Base-by-base conservation (phyloP, 2,797 vertebrate species). In the Centropyge bicolor region DNA sequence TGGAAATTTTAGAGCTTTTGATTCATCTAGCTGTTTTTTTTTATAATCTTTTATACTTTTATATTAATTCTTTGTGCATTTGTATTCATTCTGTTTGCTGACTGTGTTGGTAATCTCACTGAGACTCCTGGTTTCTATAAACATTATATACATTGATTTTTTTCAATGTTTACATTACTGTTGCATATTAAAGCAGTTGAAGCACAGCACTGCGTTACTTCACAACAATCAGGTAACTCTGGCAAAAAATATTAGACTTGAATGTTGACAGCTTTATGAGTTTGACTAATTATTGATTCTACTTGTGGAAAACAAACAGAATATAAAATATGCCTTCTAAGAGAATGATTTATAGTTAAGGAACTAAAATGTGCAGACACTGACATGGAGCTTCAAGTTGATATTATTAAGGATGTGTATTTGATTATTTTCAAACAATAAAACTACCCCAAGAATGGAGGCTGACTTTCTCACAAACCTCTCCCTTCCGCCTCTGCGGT, bases 401-500 rank as follows among this genome's bases (percentile, higher is more conserved):
- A 60, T 22, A 17, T 51, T n/a, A 54, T 41, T 24, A 36, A 27
- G 10, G n/a, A 70, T 45, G 8, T 55, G 45, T 20, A 9, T 12
- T 10, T 36, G 6, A 46, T 43, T 10, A 40, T 70, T 52, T 74
- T 38, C 8, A 48, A 9, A 51, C 43, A 78, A 51, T 65, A 38
- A 52, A 83, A 41, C 17, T 20, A 54, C 5, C 19, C 19, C 5
- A 54, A 70, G 9, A 20, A 14, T 41, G 5, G 5, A 9, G n/a
- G 10, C 40, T 67, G 41, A 11, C 61, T 78, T 56, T 76, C 76
- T 70, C 46, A 71, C 46, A 19, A 38, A 41, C 64, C 67, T 74
- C 83, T 74, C 86, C 84, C 80, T 85, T 76, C 46, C 46, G 76
- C 6, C 6, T 63, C 81, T 73, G 57, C 31, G 43, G 74, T 71